These are phyloP conservation scores for Drosophila pullipes DNA, from an alignment of 2,888 invertebrate genomes.

Conservation along the genomic window DNA sequence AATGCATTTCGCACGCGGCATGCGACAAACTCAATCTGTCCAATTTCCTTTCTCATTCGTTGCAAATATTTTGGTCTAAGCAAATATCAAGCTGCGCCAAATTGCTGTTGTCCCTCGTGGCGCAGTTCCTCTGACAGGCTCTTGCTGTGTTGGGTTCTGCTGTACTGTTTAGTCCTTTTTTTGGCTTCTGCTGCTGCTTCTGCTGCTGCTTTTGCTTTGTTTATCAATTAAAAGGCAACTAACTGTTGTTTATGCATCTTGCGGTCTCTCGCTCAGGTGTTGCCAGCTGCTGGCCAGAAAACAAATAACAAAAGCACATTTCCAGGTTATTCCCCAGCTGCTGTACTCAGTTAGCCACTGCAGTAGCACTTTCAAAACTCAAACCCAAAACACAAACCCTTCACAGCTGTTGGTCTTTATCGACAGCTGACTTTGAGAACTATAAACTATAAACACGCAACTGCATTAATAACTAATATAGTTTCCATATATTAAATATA, in stretches of 20 bases:
- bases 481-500: not conserved
- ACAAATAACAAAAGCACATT: constrained; percentile 38
- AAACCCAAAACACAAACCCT: constrained; percentile 12
- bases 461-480: not conserved
- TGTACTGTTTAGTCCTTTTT: not conserved
- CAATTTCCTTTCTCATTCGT: constrained; percentile 57
- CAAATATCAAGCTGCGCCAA: constrained; percentile 63
- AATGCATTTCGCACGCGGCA: constrained; percentile 35
- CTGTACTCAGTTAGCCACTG: constrained; percentile 1
- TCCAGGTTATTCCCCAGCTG: constrained; percentile 53
- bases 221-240: constrained; percentile 64
- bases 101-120: constrained; percentile 36
- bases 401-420: constrained; percentile 33
- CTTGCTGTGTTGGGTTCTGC: constrained; percentile 39
- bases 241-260: constrained; percentile 66
- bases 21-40: constrained; percentile 19
- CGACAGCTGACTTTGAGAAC: constrained; percentile 3
- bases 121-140: constrained; percentile 42
- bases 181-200: constrained; percentile 11
- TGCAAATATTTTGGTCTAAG: constrained; percentile 74
- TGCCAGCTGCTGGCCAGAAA: constrained; percentile 23
- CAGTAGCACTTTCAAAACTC: constrained; percentile 13
- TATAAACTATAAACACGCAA: not conserved
- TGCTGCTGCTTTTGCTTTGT: constrained; percentile 49
- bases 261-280: constrained; percentile 67